Evolutionary conservation across 1,140 invertebrate genomes (phyloP).

Genomic region (Anoplophora glabripennis): DNA sequence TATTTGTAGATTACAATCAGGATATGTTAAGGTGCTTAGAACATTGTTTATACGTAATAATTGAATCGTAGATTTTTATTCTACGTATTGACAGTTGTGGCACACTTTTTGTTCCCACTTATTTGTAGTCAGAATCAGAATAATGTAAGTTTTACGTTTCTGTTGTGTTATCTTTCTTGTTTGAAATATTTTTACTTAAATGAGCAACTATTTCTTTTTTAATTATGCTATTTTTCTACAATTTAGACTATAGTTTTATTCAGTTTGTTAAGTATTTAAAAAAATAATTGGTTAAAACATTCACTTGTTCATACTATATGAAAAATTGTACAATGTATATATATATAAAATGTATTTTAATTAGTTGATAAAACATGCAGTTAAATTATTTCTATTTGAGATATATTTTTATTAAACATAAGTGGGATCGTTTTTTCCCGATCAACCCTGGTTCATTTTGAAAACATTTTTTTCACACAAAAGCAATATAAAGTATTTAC

Average conservation of each 20-base stretch:
- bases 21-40: constrained; percentile 25
- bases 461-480: constrained; percentile 5
- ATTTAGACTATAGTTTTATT: constrained; percentile 13
- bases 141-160: not conserved
- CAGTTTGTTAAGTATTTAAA: constrained; percentile 7
- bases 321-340: constrained; percentile 22
- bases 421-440: constrained; percentile 12
- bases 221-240: constrained; percentile 15
- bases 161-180: not conserved
- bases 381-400: constrained; percentile 20
- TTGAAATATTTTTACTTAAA: constrained; percentile 4
- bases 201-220: constrained; percentile 11
- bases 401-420: constrained; percentile 17
- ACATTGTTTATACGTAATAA: constrained; percentile 13
- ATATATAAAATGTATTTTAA: constrained; percentile 20
- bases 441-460: not conserved
- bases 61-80: constrained; percentile 2
- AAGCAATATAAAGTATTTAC: constrained; percentile 12
- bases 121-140: constrained; percentile 4
- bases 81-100: constrained; percentile 5
- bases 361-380: constrained; percentile 12
- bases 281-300: not conserved
- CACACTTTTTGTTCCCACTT: constrained; percentile 15
- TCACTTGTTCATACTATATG: constrained; percentile 14
- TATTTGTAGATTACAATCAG: constrained; percentile 23